Conservation (phyloP, 2,113 vertebrate species). For the Myxocyprinus asiaticus region DNA sequence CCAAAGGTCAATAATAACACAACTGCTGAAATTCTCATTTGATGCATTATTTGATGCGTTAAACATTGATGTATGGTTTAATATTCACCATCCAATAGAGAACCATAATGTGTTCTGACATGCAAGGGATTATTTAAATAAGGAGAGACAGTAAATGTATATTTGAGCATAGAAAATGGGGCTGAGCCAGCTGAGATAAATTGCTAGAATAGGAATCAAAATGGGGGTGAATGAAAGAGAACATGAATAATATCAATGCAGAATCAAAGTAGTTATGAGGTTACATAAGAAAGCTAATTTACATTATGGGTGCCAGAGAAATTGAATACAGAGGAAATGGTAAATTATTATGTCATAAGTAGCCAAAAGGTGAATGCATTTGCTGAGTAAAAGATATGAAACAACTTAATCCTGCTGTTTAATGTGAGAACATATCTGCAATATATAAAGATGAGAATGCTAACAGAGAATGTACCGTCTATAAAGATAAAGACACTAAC, state of each 20-base stretch:
- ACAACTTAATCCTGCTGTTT: conserved; percentile 46
- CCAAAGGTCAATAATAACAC: conserved; percentile 72
- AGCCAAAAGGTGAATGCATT: conserved; percentile 53
- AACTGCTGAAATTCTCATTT: conserved; percentile 71
- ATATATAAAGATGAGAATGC: conserved; percentile 18
- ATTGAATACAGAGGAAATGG: conserved; percentile 48
- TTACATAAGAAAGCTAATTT: conserved; percentile 60
- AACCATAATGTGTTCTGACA: conserved; percentile 66
- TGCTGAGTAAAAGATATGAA: conserved; percentile 9
- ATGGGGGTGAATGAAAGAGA: conserved; percentile 25
- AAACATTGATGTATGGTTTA: conserved; percentile 79
- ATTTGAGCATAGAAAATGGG: conserved; percentile 55
- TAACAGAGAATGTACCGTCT: neutral
- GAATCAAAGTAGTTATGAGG: conserved; percentile 49
- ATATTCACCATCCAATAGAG: conserved; percentile 74
- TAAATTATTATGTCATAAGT: conserved; percentile 54
- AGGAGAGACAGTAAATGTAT: conserved; percentile 65
- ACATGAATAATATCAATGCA: conserved; percentile 56
- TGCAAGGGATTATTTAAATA: conserved; percentile 74
- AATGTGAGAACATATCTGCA: conserved; percentile 26
- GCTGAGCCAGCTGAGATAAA: conserved; percentile 50
- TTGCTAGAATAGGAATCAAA: conserved; percentile 47
- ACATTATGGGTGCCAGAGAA: conserved; percentile 48
- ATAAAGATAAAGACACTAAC: neutral
- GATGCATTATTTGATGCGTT: conserved; percentile 75